phyloP scores from a whole-genome alignment of 2,888 invertebrate species.

The Patella ulyssiponensis region DNA sequence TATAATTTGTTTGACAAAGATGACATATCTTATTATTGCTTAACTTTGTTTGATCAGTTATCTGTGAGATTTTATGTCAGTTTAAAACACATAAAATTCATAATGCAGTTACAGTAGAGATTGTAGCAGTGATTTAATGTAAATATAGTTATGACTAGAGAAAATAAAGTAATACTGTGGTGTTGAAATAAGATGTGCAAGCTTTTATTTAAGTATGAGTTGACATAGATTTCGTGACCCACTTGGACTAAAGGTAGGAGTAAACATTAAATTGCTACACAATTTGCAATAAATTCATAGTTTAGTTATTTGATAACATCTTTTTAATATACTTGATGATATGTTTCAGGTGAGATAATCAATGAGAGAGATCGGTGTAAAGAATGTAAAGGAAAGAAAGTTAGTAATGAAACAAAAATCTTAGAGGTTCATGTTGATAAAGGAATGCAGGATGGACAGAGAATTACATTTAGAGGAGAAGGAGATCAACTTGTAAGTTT shows the following conservation, averaged over 20 bases:
- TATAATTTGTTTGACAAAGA: too few species aligned
- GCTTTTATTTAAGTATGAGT: background rate
- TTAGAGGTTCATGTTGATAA: constrained; percentile 90
- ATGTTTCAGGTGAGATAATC: constrained; percentile 69
- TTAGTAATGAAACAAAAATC: constrained; percentile 85
- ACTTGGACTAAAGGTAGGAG: constrained; percentile 1
- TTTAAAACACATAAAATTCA: too few species aligned
- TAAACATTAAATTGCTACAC: too few species aligned
- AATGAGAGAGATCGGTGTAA: constrained; percentile 86
- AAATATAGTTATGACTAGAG: too few species aligned
- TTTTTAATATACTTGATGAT: background rate
- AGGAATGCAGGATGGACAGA: constrained; percentile 89
- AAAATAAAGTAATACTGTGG: too few species aligned
- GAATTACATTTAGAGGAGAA: constrained; percentile 88
- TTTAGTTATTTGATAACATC: background rate
- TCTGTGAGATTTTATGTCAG: too few species aligned
- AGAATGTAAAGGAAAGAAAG: constrained; percentile 87
- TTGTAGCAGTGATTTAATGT: too few species aligned
- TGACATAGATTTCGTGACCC: background rate
- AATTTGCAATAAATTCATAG: too few species aligned
- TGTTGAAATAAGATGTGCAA: too few species aligned
- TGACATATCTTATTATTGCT: too few species aligned
- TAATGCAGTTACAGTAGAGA: too few species aligned
- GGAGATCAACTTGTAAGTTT: constrained; percentile 83
- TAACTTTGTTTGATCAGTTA: too few species aligned